Evolutionary conservation across 2,113 vertebrate species (phyloP).

Genomic region (Mus pahari): DNA sequence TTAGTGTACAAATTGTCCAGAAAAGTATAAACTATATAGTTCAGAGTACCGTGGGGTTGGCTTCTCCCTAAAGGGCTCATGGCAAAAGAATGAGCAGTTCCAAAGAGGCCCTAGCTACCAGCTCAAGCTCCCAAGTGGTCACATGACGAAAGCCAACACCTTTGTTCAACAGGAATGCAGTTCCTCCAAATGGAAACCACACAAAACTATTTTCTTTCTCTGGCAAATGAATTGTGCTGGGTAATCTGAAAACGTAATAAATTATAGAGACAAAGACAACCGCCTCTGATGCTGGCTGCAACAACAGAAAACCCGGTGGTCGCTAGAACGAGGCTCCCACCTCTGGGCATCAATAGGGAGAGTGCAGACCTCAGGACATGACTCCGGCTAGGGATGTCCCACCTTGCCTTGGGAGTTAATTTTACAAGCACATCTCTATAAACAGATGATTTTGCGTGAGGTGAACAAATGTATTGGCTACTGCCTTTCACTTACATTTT

Average conservation of each 20-base stretch:
- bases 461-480: background rate
- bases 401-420: background rate
- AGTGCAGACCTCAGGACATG: fast-evolving
- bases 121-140: background rate
- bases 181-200: background rate
- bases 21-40: background rate
- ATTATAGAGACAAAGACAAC: background rate
- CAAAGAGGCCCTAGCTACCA: background rate
- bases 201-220: slow-evolving; percentile 41
- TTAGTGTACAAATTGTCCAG: no score
- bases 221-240: slow-evolving; percentile 48
- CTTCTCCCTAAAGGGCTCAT: no score
- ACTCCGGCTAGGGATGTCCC: fast-evolving
- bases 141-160: background rate
- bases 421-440: background rate
- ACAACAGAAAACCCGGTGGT: background rate
- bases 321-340: background rate
- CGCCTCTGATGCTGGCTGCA: background rate
- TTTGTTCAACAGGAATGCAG: slow-evolving; percentile 53
- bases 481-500: background rate
- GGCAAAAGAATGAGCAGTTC: background rate
- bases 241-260: slow-evolving; percentile 47
- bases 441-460: background rate
- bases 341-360: fast-evolving
- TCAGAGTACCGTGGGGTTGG: background rate